These are phyloP conservation scores for Rhizomys pruinosus DNA, from an alignment of 2,113 vertebrate genomes.

Conservation along the genomic window DNA sequence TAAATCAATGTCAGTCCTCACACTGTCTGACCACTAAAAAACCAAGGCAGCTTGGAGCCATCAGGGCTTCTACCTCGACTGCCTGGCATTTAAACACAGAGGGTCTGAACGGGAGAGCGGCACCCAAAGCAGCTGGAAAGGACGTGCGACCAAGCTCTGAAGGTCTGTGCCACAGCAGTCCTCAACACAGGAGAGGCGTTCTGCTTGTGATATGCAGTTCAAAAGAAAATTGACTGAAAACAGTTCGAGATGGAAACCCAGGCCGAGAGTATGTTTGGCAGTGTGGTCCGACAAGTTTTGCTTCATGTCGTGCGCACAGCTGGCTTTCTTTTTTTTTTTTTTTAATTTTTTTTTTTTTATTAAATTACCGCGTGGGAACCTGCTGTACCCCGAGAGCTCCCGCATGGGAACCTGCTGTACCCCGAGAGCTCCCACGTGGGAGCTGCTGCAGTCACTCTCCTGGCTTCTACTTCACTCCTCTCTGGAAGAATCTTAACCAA, in stretches of 20 bases:
- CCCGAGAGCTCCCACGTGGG: not conserved
- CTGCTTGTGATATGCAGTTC: conserved; percentile 45
- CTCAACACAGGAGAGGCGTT: conserved; percentile 55
- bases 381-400: too few relatives aligned
- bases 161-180: conserved; percentile 67
- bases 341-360: too few relatives aligned
- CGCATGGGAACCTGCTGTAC: too few relatives aligned
- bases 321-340: too few relatives aligned
- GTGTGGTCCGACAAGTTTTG: conserved; percentile 74
- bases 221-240: conserved; percentile 9
- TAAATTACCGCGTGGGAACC: too few relatives aligned
- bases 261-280: conserved; percentile 60
- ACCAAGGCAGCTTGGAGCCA: not conserved
- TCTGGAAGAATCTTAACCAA: conserved; percentile 20
- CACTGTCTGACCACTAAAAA: not conserved
- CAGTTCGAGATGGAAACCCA: conserved; percentile 54
- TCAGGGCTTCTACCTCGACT: not conserved
- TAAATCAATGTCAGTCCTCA: conserved; percentile 17
- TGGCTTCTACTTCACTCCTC: not conserved
- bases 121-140: conserved; percentile 56
- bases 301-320: conserved; percentile 18
- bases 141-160: conserved; percentile 69
- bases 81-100: not conserved
- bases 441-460: too few relatives aligned
- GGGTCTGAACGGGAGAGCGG: not conserved